phyloP scores from a whole-genome alignment of 2,888 invertebrate genomes.

The Hemistola chrysoprasaria region DNA sequence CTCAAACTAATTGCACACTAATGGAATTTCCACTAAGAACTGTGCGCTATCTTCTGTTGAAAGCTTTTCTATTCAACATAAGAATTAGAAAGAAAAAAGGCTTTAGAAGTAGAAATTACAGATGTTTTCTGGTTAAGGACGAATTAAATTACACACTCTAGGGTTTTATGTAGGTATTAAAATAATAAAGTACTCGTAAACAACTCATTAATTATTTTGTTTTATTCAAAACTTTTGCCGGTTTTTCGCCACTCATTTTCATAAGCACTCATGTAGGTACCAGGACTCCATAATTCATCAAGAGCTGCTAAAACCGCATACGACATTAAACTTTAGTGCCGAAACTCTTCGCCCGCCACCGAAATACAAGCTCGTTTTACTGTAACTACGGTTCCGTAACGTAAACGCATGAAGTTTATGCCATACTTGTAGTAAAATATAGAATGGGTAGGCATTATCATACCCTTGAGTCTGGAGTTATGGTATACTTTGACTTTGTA shows the following conservation, averaged over 20 bases:
- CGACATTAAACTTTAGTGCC: slow-evolving; percentile 22
- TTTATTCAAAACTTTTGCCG: too few relatives aligned
- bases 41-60: background rate
- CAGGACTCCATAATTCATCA: slow-evolving; percentile 28
- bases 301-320: slow-evolving; percentile 23
- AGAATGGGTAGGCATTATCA: slow-evolving; percentile 9
- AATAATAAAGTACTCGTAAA: too few relatives aligned
- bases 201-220: too few relatives aligned
- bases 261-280: slow-evolving; percentile 5
- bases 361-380: slow-evolving; percentile 25
- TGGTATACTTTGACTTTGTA: slow-evolving; percentile 8
- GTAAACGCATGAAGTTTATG: slow-evolving; percentile 18
- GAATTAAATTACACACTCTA: too few relatives aligned
- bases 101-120: too few relatives aligned
- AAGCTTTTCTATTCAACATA: too few relatives aligned
- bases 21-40: slow-evolving; percentile 1
- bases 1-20: slow-evolving; percentile 1
- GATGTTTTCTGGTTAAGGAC: too few relatives aligned
- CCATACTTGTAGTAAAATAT: slow-evolving; percentile 12
- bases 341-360: slow-evolving; percentile 18
- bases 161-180: too few relatives aligned
- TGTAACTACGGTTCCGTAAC: slow-evolving; percentile 21
- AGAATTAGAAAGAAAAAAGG: too few relatives aligned
- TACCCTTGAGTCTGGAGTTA: slow-evolving; percentile 8
- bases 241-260: too few relatives aligned